A percentile compares a stretch with the other conserved stretches of the same genome.
phyloP scores from a whole-genome alignment of 2,888 invertebrate genomes.

The Cephus sareptanus region DNA sequence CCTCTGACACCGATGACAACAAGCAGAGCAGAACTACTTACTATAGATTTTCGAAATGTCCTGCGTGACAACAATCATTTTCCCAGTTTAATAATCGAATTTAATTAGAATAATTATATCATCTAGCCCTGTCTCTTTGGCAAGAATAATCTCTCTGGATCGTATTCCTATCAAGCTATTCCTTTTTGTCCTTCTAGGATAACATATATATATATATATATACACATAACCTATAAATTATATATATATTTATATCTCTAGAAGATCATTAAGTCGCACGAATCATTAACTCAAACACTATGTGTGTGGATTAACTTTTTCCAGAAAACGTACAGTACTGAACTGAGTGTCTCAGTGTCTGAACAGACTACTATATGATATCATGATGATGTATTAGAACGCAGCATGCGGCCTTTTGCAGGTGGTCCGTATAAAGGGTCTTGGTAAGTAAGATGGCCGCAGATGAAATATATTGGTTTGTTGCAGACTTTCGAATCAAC shows the following conservation, averaged over 20 bases:
- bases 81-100: constrained; percentile 48
- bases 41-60: constrained; percentile 16
- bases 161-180: no score
- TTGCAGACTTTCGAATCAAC: constrained; percentile 40
- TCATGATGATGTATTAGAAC: constrained; percentile 65
- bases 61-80: constrained; percentile 62
- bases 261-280: no score
- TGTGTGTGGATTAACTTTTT: constrained; percentile 66
- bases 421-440: constrained; percentile 54
- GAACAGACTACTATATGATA: constrained; percentile 61
- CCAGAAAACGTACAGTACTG: constrained; percentile 59
- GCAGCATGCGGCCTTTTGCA: constrained; percentile 65
- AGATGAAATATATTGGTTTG: constrained; percentile 54
- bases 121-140: no score
- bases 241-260: no score
- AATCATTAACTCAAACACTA: constrained; percentile 48
- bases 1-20: no score
- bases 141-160: no score
- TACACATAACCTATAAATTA: no score
- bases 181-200: no score
- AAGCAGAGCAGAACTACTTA: no score
- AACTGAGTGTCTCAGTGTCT: constrained; percentile 45
- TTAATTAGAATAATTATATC: no score
- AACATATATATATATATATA: no score
- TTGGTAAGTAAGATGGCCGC: constrained; percentile 65